phyloP scores from a whole-genome alignment of 2,113 vertebrate species.

The Channa maculata region DNA sequence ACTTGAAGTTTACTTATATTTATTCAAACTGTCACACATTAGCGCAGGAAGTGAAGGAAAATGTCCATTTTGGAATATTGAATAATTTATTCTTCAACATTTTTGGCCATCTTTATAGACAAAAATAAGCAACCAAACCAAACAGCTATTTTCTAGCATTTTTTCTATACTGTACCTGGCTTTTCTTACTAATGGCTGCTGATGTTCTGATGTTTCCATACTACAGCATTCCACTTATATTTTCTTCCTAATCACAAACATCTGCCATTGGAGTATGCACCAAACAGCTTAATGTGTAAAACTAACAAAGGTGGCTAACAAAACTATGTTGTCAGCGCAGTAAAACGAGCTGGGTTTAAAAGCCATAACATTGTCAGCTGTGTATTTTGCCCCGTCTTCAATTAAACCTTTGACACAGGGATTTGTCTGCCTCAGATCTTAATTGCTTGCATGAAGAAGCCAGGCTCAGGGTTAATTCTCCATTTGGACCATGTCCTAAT shows the following conservation, averaged over 20 bases:
- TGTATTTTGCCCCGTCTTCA: slow-evolving; percentile 72
- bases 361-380: slow-evolving; percentile 71
- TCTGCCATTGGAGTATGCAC: slow-evolving; percentile 85
- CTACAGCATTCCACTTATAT: slow-evolving; percentile 88
- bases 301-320: slow-evolving; percentile 71
- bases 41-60: too few relatives aligned
- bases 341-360: slow-evolving; percentile 68
- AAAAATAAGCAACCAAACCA: too few relatives aligned
- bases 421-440: slow-evolving; percentile 75
- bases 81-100: too few relatives aligned
- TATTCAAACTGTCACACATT: too few relatives aligned
- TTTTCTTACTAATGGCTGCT: slow-evolving; percentile 78
- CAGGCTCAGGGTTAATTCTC: slow-evolving; percentile 63
- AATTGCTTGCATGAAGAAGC: slow-evolving; percentile 73
- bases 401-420: slow-evolving; percentile 78
- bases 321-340: slow-evolving; percentile 58
- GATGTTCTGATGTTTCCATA: slow-evolving; percentile 80
- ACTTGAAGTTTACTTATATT: too few relatives aligned
- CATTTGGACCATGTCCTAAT: slow-evolving; percentile 68
- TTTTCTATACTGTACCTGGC: background rate
- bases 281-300: slow-evolving; percentile 79
- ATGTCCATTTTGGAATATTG: too few relatives aligned
- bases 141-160: slow-evolving; percentile 9
- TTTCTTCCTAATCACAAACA: slow-evolving; percentile 89
- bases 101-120: too few relatives aligned